Evolutionary conservation across 2,888 invertebrate species (phyloP), one percentile per base, ranked within the genome.

Genomic region (Ectemnius cavifrons): DNA sequence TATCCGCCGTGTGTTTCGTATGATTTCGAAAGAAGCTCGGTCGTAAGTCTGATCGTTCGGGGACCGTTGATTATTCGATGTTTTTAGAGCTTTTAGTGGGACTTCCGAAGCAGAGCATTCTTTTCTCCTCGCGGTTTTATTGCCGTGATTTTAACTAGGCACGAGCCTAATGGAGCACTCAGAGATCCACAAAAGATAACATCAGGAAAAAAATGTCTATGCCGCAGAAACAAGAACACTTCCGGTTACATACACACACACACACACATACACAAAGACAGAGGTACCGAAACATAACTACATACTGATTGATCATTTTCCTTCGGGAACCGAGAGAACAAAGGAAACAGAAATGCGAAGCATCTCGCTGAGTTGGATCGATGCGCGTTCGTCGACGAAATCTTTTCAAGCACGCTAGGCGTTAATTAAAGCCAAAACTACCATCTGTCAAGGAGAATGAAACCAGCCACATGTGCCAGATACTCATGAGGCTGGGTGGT

Each of bases 181-280:
- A 37, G 37, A 37, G 37, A 37, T 4, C 37, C 37, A 37, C 37
- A 37, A 37, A 37, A 23, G 23, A 23, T 23, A 23, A 2, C 6
- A n/a, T 13, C 13, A 37, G 13, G 23, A 13, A 23, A 59, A 20
- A 59, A 4, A 6, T 18, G 13, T 27, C 11, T 60, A 18, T 18
- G 20, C 27, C 49, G 59, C 57, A 13, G 60, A 64, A 14, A 46
- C 46, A 71, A 63, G 4, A 23, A 23, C 20, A 60, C 57, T 28
- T 37, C 27, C 61, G 58, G 23, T 23, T 4, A n/a, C 57, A 57
- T 47, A 63, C 47, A 56, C 57, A 3, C 45, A 75, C 45, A 75
- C 67, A 71, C 62, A 52, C 47, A 70, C 47, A 58, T 47, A 60
- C 63, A 64, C 37, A 67, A n/a, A n/a, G 23, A 23, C 23, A 23